A percentile compares a stretch with the other conserved stretches of the same genome.
phyloP scores from a whole-genome alignment of 2,888 invertebrate genomes.

The Volucella inflata region DNA sequence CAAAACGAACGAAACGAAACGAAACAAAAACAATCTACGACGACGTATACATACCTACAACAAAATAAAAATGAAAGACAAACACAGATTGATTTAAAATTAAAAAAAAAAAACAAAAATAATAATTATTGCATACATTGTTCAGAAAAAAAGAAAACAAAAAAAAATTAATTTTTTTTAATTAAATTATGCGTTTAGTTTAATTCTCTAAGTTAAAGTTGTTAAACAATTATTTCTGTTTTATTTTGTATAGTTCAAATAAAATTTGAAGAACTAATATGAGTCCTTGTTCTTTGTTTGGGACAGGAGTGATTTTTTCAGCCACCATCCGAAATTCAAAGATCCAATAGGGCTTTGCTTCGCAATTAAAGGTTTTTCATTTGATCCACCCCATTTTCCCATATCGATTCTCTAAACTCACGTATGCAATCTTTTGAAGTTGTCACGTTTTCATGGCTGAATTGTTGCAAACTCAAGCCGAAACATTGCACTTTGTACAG shows the following conservation, averaged over 20 bases:
- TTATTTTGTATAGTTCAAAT: constrained; percentile 72
- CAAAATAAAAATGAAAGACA: constrained; percentile 41
- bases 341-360: too few relatives aligned
- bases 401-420: too few relatives aligned
- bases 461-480: too few relatives aligned
- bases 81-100: constrained; percentile 46
- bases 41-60: constrained; percentile 24
- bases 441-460: too few relatives aligned
- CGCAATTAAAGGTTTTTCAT: too few relatives aligned
- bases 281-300: too few relatives aligned
- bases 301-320: too few relatives aligned
- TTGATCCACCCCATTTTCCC: too few relatives aligned
- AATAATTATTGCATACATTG: constrained; percentile 73
- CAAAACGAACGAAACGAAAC: background rate
- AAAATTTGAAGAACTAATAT: constrained; percentile 58
- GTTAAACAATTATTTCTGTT: constrained; percentile 45
- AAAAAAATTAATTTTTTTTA: constrained; percentile 32
- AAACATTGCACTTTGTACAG: too few relatives aligned
- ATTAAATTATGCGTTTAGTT: constrained; percentile 40
- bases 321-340: too few relatives aligned
- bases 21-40: background rate
- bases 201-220: constrained; percentile 41
- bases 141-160: constrained; percentile 55
- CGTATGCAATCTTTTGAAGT: too few relatives aligned
- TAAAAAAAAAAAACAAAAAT: constrained; percentile 44